Evolutionary conservation across 2,888 invertebrate species (phyloP), one percentile per base, ranked within the genome.

Genomic region (Gari tellinella): DNA sequence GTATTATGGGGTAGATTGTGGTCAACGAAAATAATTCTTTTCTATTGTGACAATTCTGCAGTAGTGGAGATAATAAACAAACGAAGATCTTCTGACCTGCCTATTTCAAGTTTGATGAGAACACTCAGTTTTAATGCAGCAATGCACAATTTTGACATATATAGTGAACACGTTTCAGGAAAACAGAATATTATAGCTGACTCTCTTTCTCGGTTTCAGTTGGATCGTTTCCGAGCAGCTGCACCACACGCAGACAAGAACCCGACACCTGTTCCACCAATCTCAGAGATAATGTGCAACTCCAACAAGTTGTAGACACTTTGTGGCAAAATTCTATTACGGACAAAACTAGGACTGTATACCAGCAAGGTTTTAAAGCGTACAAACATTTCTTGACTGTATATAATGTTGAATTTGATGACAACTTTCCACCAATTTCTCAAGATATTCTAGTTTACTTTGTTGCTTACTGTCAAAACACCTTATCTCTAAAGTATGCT

Each of bases 21-120:
- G 73, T 37, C 19, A 14, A 45, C 48, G 17, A 26, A 45, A 51
- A 31, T 51, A 14, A 68, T 69, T 14, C n/a, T 65, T 7, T 60
- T 69, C n/a, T 17, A 53, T 10, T 69, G 74, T 61, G 73, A 73
- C 31, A 73, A 73, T 53, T 43, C n/a, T 1, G 57, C 73, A 7
- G 52, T 63, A 2, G 62, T 64, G 1, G 49, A 53, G 5, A 74
- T 74, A 21, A 38, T 69, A 14, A 53, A 56, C 15, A 68, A 69
- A 41, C 64, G 65, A 5, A 26, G 65, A 19, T 66, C 66, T 23
- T 55, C 56, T 49, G 12, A 26, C n/a, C 45, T 25, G 8, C 23
- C 51, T 21, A 66, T 66, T 1, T 56, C 66, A 66, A 7, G 40
- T 17, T 51, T 72, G n/a, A 49, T 72, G 40, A 46, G 72, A 15